phyloP scores from a whole-genome alignment of 2,888 invertebrate species.

The Leptopilina syphax region DNA sequence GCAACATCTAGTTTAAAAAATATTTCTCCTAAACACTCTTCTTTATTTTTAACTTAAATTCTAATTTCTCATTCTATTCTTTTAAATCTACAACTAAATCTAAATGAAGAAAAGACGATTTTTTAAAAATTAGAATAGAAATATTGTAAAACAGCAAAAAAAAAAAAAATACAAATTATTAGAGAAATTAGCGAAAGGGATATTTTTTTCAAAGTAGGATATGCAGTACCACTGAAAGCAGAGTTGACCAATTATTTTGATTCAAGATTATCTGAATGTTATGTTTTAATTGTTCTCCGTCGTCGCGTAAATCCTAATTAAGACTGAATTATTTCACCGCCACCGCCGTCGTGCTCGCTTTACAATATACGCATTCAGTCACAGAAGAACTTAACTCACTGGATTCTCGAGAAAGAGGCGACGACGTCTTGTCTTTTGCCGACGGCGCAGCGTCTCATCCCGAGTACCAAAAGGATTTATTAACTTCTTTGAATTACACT shows the following conservation, averaged over 20 bases:
- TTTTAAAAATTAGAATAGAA: too few species aligned
- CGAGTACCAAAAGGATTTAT: conserved; percentile 31
- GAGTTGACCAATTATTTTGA: conserved; percentile 38
- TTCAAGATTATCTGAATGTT: conserved; percentile 57
- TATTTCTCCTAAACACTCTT: too few species aligned
- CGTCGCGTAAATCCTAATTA: conserved; percentile 72
- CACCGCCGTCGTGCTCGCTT: conserved; percentile 47
- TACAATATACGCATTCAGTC: conserved; percentile 23
- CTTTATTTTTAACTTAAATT: too few species aligned
- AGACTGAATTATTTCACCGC: conserved; percentile 69
- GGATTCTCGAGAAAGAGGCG: conserved; percentile 30
- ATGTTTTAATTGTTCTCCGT: conserved; percentile 71
- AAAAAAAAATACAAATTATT: neutral
- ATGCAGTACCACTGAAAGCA: neutral
- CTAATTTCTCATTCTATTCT: too few species aligned
- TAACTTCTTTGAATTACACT: conserved; percentile 28
- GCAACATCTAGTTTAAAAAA: too few species aligned
- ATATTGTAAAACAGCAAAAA: neutral
- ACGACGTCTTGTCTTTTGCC: conserved; percentile 30
- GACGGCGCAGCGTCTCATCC: conserved; percentile 24
- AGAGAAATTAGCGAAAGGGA: too few species aligned
- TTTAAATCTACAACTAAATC: too few species aligned
- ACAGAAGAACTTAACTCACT: conserved; percentile 32
- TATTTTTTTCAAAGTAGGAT: too few species aligned
- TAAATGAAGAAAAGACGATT: too few species aligned